phyloP scores from a whole-genome alignment of 2,113 vertebrate genomes.

The Crypturellus undulatus region DNA sequence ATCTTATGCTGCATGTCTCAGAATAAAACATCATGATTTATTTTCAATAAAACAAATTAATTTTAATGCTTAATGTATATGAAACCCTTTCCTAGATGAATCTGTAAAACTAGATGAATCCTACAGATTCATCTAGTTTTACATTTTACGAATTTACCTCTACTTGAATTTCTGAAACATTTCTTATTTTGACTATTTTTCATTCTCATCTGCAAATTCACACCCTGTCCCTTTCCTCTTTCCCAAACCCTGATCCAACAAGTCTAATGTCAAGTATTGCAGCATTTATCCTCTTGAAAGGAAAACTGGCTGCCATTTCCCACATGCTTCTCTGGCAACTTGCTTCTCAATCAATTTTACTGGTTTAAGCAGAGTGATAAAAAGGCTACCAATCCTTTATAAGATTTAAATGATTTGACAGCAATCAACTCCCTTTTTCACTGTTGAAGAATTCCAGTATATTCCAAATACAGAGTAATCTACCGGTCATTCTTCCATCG shows the following conservation, averaged over 20 bases:
- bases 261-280: background rate
- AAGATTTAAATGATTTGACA: background rate
- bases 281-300: background rate
- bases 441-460: background rate
- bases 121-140: background rate
- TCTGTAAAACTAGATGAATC: too few relatives aligned
- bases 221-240: background rate
- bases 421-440: background rate
- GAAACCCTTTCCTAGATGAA: background rate
- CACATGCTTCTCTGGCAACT: background rate
- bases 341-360: background rate
- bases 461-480: background rate
- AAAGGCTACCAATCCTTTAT: background rate
- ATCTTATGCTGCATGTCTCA: background rate
- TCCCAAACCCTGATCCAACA: background rate
- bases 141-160: background rate
- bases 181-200: background rate
- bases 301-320: background rate
- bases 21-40: background rate
- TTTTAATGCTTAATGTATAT: background rate
- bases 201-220: background rate
- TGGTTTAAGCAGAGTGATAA: background rate
- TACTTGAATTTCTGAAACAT: background rate
- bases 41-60: background rate
- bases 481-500: background rate